A percentile compares a stretch with the other conserved stretches of the same genome.
phyloP scores from a whole-genome alignment of 2,113 vertebrate species.

The Oreocharis arfaki region DNA sequence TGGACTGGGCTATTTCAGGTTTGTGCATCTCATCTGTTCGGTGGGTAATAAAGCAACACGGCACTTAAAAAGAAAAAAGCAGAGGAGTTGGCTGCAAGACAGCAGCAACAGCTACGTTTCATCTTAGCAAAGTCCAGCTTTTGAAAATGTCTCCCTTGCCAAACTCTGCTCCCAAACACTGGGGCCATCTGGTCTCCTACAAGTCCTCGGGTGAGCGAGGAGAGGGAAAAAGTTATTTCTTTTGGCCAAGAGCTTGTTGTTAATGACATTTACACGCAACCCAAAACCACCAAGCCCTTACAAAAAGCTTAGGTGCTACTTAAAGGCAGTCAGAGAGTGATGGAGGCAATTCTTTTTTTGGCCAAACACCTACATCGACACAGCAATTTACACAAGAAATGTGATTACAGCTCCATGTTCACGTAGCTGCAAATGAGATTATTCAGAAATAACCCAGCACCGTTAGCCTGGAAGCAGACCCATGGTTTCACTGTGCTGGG shows the following conservation, averaged over 20 bases:
- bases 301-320: constrained; percentile 55
- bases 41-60: not conserved
- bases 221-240: constrained; percentile 41
- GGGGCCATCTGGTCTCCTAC: constrained; percentile 57
- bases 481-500: fast-evolving
- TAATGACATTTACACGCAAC: constrained; percentile 60
- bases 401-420: not conserved
- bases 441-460: constrained; percentile 8
- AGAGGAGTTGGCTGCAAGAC: not conserved
- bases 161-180: constrained; percentile 32
- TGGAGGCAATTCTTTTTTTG: constrained; percentile 40
- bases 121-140: constrained; percentile 52
- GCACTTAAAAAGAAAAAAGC: constrained; percentile 1
- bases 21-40: not conserved
- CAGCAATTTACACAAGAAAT: constrained; percentile 30
- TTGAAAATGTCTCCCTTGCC: constrained; percentile 36
- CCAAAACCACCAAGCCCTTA: constrained; percentile 48
- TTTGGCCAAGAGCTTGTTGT: constrained; percentile 36
- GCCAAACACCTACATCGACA: not conserved
- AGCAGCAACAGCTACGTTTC: constrained; percentile 50
- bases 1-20: not conserved
- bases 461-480: not conserved
- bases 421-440: not conserved
- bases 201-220: not conserved
- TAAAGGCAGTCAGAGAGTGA: constrained; percentile 54